These are phyloP conservation scores for Cephalopachus bancanus DNA, from an alignment of 2,797 vertebrate genomes.

Conservation along the genomic window DNA sequence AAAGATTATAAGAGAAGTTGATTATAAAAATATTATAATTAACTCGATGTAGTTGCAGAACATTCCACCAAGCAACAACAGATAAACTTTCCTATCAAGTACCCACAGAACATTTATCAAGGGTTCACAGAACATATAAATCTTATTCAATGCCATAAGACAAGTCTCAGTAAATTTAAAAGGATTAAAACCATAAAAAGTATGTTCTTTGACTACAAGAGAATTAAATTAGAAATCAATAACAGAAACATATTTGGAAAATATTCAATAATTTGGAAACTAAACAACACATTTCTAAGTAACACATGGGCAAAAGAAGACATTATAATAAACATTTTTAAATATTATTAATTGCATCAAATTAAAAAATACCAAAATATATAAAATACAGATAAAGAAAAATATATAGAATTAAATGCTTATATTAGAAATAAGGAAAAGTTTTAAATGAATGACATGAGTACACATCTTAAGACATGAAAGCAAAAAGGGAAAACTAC, in stretches of 20 bases:
- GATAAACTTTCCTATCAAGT: neutral
- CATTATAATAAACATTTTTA: neutral
- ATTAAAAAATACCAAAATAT: neutral
- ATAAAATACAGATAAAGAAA: neutral
- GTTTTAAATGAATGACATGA: neutral
- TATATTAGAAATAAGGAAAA: neutral
- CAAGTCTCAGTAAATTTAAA: slow-evolving; percentile 15
- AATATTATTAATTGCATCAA: neutral
- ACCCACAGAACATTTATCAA: neutral
- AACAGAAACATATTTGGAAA: neutral
- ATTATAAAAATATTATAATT: neutral
- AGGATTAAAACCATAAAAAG: neutral
- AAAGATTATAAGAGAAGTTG: neutral
- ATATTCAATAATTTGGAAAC: neutral
- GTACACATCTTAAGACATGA: neutral
- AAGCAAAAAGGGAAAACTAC: neutral
- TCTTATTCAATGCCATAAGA: neutral
- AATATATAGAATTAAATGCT: neutral
- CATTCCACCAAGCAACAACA: neutral
- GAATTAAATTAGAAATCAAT: neutral
- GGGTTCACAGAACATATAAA: neutral
- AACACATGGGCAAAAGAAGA: neutral
- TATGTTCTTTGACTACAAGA: neutral
- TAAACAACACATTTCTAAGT: neutral
- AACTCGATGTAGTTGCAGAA: neutral